Evolutionary conservation across 2,888 invertebrate species (phyloP).

Genomic region (Leucophenga montana): DNA sequence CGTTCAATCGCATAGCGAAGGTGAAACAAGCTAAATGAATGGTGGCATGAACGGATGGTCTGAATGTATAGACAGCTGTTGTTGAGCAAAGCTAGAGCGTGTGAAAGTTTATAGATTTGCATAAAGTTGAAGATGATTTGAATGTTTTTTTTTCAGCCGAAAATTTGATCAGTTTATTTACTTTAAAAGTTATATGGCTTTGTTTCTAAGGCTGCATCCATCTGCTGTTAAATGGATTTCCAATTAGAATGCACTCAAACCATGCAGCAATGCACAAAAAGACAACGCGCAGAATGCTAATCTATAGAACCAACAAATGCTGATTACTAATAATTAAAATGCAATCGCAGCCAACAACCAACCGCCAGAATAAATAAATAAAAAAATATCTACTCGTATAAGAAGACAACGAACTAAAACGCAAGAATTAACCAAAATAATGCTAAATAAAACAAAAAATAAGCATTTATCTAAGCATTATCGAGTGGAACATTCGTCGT

Average conservation of each 20-base stretch:
- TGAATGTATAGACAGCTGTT: conserved; percentile 12
- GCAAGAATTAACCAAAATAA: conserved; percentile 8
- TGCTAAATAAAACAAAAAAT: conserved; percentile 36
- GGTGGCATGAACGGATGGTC: not conserved
- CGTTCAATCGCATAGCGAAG: conserved; percentile 11
- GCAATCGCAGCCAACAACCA: conserved; percentile 45
- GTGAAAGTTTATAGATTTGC: conserved; percentile 14
- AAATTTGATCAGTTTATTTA: too few relatives aligned
- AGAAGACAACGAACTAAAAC: conserved; percentile 31
- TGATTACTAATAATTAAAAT: conserved; percentile 60
- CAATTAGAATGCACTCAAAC: conserved; percentile 29
- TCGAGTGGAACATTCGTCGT: conserved; percentile 39
- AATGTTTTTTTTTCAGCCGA: too few relatives aligned
- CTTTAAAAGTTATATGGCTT: too few relatives aligned
- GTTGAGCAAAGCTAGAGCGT: conserved; percentile 12
- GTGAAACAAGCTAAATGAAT: not conserved
- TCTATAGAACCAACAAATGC: conserved; percentile 43
- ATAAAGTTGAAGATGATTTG: too few relatives aligned
- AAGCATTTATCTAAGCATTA: conserved; percentile 35
- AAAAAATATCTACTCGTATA: conserved; percentile 1
- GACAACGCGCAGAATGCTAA: conserved; percentile 50
- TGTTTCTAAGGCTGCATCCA: conserved; percentile 37
- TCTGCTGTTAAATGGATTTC: conserved; percentile 40
- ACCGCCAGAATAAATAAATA: conserved; percentile 7
- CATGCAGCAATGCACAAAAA: too few relatives aligned